Conservation (phyloP, 2,797 vertebrate species). For the Diplodus puntazzo region DNA sequence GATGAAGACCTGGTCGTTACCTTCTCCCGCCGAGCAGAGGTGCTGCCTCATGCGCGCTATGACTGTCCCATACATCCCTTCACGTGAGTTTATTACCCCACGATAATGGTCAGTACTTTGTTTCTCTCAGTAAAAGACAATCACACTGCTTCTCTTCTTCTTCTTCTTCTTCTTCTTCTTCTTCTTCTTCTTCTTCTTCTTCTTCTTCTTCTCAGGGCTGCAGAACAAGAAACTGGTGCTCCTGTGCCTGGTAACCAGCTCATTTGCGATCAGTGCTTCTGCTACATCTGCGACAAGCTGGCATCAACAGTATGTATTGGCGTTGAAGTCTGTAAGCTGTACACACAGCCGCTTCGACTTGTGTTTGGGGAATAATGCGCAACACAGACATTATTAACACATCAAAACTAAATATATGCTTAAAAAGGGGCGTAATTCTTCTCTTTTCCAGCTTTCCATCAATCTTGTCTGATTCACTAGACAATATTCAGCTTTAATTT, state of each 20-base stretch:
- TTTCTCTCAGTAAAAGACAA: rapidly evolving
- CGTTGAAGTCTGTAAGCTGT: neutral
- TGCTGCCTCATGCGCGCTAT: constrained; percentile 90
- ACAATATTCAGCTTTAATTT: too few relatives aligned
- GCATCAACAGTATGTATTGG: constrained; percentile 81
- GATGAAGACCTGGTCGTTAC: constrained; percentile 89
- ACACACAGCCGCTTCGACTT: neutral
- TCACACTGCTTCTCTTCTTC: constrained; percentile 23
- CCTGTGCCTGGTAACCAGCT: constrained; percentile 80
- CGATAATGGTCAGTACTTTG: neutral
- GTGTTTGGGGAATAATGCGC: neutral
- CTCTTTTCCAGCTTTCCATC: too few relatives aligned
- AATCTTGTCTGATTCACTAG: too few relatives aligned
- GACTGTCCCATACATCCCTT: constrained; percentile 87
- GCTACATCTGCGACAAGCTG: constrained; percentile 90
- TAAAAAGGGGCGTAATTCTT: too few relatives aligned
- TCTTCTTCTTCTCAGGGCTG: constrained; percentile 70
- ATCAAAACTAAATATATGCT: neutral
- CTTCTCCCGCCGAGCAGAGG: constrained; percentile 83
- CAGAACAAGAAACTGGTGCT: constrained; percentile 65
- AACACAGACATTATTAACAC: neutral
- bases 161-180: too few relatives aligned
- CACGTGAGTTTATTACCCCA: constrained; percentile 69
- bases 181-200: too few relatives aligned
- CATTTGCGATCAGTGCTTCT: constrained; percentile 89